Evolutionary conservation across 2,888 invertebrate genomes (phyloP), one percentile per base, ranked within the genome.

Genomic region (Rhingia campestris): DNA sequence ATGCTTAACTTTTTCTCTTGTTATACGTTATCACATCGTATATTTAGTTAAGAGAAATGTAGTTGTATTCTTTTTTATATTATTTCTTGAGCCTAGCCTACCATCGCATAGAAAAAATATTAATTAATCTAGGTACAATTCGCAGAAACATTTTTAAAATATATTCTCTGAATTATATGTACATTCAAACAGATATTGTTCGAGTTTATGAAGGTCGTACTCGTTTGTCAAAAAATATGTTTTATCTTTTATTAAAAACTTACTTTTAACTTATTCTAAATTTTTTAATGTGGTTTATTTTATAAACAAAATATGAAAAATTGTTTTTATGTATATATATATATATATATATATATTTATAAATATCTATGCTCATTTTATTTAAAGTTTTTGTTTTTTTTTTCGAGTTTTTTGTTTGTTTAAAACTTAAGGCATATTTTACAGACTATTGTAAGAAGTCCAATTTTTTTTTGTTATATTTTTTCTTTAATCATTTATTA

Each of bases 11-110:
- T 56, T n/a, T 43, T 76, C 49, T 61, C 39, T 69, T 70, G 56
- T 70, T 64, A 64, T 69, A 76, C 64, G 77, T 77, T 77, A 77
- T 77, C 77, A 77, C 77, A 77, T 77, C 58, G 41, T 64, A 77
- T 64, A 64, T 51, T 70, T 77, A 47, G 41, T 61, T 54, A 41
- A 67, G 45, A 53, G 7, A 53, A 64, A 59, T 22, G 49, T 61
- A 72, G 59, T 59, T 61, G 35, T 5, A 9, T 61, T 39, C 12
- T 9, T 45, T 58, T 51, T n/a, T 54, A n/a, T 30, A 33, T 45
- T 9, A 14, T 32, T 66, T 41, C 32, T 56, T 43, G 7, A 56
- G 33, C 37, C 67, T 53, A 45, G 30, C 12, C 45, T 56, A 56
- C 22, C 43, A 37, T 22, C 30, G 9, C n/a, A 47, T 37, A 47